Evolutionary conservation across 2,888 invertebrate genomes (phyloP).

Genomic region (Dysmachus trigonus): DNA sequence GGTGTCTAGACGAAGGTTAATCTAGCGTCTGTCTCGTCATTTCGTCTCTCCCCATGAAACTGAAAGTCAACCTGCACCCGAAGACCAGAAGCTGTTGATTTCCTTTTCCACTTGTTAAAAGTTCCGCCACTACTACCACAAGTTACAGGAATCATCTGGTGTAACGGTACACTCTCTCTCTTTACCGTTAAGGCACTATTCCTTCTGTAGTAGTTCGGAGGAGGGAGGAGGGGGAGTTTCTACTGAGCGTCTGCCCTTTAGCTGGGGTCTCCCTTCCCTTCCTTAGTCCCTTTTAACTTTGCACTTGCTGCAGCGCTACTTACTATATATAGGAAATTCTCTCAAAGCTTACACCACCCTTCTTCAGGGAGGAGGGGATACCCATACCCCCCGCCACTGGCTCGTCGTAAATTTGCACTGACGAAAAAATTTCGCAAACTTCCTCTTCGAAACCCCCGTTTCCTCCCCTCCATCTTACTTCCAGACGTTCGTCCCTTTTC

Average conservation of each 20-base stretch:
- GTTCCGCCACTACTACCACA: background rate
- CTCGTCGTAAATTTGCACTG: background rate
- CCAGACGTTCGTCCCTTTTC: background rate
- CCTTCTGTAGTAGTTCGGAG: background rate
- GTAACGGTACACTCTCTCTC: background rate
- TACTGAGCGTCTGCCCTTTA: background rate
- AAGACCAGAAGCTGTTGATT: background rate
- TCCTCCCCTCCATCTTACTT: background rate
- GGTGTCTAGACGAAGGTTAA: background rate
- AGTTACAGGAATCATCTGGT: background rate
- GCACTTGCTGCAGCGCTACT: background rate
- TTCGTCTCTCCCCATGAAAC: background rate
- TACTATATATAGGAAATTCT: background rate
- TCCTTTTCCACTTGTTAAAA: background rate
- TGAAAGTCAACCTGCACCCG: background rate
- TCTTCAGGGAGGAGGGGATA: too few species aligned
- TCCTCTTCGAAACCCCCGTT: background rate
- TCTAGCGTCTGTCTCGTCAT: background rate
- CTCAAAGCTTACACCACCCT: background rate
- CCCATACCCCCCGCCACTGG: background rate
- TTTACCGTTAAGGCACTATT: background rate
- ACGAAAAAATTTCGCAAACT: background rate
- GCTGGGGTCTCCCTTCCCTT: background rate
- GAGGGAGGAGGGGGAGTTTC: background rate
- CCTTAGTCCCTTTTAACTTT: background rate